Evolutionary conservation across 2,888 invertebrate species (phyloP), one percentile per base, ranked within the genome.

Genomic region (Sesia bembeciformis): DNA sequence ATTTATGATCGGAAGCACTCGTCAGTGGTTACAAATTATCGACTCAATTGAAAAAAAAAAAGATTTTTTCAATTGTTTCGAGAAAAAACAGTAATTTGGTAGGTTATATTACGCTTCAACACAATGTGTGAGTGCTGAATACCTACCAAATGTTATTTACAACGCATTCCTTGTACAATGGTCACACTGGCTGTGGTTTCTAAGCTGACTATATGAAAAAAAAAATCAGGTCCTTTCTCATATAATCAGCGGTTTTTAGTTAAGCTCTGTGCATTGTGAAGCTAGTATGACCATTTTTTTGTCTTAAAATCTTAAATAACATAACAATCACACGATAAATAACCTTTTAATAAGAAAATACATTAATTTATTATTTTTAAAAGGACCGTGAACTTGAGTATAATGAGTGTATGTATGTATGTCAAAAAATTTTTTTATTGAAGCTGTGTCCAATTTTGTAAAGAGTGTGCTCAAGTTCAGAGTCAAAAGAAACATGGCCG

Each of bases 81-180:
- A 66, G 40, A 64, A 61, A 62, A 61, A 62, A 68, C 72, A 77
- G 60, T 71, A 62, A 78, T 78, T 81, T 79, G 84, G 84, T 81
- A 84, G 83, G 81, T 75, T 65, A 61, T 5, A 43, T 74, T 67
- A 63, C 64, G 67, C 68, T 67, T 70, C 79, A 82, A 78, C 81
- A 84, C 80, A 59, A 63, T 65, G 65, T 70, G 70, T 74, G 72
- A 69, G 78, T 78, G 83, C 74, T 71, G 81, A 76, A 71, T 64
- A 71, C 82, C 84, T 83, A 84, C 84, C 85, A 81, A 79, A 84
- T 72, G 80, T 87, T 88, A 88, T 87, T 81, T 87, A 87, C 87
- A 87, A 80, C 73, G 87, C 86, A 86, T 84, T 84, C 84, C 77
- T 64, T 70, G 62, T 61, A 64, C 58, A 61, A 77, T 78, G 79